Evolutionary conservation across 2,888 invertebrate species (phyloP), one percentile per base, ranked within the genome.

Genomic region (Chaetogeoica ovagalla): DNA sequence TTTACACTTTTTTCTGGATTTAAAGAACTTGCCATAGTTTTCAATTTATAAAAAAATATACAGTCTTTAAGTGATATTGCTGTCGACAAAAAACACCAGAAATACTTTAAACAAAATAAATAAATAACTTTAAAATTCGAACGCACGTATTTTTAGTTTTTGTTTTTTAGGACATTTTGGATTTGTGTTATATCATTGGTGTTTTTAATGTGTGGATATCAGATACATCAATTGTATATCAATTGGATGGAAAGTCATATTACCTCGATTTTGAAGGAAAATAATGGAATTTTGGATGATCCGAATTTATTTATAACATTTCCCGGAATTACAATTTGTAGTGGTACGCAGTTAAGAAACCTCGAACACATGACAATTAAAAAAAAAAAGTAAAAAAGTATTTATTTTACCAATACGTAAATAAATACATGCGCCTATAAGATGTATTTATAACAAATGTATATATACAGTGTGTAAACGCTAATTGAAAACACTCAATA

Each of bases 291-390:
- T 23, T 57, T 23, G 19, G 39, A 57, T 19, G 79, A 73, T 6
- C 77, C 77, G 62, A 70, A 82, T 57, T 68, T 19, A 19, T 4
- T 57, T 57, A 52, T 83, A 4, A 83, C 83, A n/a, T 83, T 82
- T 48, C 82, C 83, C 0, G 83, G 82, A 37, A 75, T 83, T 21
- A 83, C 83, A 48, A 62, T 83, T 55, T 83, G 83, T 68, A 83
- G 81, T 15, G 82, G 81, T 68, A 63, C 73, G 48, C 82, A 82
- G 48, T 39, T 77, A 52, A 52, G 70, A 63, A 52, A 70, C 52
- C 69, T 77, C 17, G 39, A 77, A 11, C 13, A 70, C 8, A 39
- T n/a, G 13, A 55, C n/a, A 0, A 39, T 21, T 23, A 39, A 19
- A 15, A 55, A 70, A 63, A n/a, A 70, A 48, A 68, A 37, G 21